A percentile compares a stretch with the other conserved stretches of the same genome.
phyloP scores from a whole-genome alignment of 1,140 invertebrate genomes.

The Sycophila sp. region DNA sequence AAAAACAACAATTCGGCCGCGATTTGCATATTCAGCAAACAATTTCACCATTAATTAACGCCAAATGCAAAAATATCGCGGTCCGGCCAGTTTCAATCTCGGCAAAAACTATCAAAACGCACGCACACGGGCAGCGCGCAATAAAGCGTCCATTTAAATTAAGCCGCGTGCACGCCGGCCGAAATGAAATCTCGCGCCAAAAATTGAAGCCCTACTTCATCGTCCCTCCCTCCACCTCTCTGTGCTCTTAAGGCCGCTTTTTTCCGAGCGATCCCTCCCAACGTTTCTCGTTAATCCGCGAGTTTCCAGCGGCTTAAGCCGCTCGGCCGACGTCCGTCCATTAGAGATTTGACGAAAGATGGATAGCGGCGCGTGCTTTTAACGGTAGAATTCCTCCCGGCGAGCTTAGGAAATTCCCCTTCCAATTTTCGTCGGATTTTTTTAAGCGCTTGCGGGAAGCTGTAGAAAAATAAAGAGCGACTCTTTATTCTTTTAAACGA shows the following conservation, averaged over 20 bases:
- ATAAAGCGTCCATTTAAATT: too few relatives aligned
- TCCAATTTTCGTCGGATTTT: not conserved
- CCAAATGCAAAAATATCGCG: too few relatives aligned
- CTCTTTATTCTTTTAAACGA: not conserved
- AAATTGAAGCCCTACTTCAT: not conserved
- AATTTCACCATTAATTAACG: too few relatives aligned
- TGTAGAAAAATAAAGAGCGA: not conserved
- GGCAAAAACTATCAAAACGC: too few relatives aligned
- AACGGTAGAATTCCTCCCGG: not conserved
- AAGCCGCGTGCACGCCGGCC: too few relatives aligned
- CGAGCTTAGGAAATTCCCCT: not conserved
- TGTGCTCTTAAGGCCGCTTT: not conserved
- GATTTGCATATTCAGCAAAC: too few relatives aligned
- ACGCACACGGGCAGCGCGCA: too few relatives aligned
- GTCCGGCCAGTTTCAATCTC: too few relatives aligned
- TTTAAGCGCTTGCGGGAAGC: not conserved
- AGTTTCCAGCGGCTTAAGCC: not conserved
- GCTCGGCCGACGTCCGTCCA: slow-evolving; percentile 17
- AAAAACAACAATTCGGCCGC: too few relatives aligned
- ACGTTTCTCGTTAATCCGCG: slow-evolving; percentile 25
- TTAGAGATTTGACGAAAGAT: slow-evolving; percentile 36
- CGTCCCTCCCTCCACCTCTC: not conserved
- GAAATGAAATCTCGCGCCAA: not conserved
- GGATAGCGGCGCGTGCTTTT: slow-evolving; percentile 21
- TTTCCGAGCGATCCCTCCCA: slow-evolving; percentile 17